Evolutionary conservation across 2,888 invertebrate species (phyloP).

Genomic region (Parochlus steinenii): DNA sequence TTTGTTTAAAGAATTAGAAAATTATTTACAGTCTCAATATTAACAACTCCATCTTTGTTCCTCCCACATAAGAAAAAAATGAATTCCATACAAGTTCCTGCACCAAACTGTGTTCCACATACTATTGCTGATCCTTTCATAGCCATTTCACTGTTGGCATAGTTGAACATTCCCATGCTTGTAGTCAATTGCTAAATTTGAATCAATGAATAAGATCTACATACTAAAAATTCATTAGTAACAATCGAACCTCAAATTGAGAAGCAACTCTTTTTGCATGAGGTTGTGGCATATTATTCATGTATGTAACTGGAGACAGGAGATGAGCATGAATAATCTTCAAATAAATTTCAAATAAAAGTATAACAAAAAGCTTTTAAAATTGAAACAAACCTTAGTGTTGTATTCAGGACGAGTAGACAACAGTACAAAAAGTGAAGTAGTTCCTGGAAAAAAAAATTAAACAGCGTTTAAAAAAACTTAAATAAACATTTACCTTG

Average conservation of each 20-base stretch:
- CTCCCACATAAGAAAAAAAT: too few species aligned
- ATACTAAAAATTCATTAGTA: neutral
- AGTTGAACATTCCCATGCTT: too few species aligned
- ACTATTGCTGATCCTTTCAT: too few species aligned
- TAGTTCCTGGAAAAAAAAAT: constrained; percentile 46
- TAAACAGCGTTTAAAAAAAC: neutral
- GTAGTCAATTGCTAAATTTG: too few species aligned
- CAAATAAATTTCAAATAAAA: too few species aligned
- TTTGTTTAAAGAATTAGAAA: too few species aligned
- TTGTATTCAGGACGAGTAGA: constrained; percentile 44
- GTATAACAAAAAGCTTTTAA: too few species aligned
- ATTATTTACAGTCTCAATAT: too few species aligned
- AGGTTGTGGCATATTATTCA: constrained; percentile 5
- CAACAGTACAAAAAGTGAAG: constrained; percentile 47
- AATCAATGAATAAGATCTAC: neutral
- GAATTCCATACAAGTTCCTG: too few species aligned
- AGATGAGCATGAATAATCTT: constrained; percentile 10
- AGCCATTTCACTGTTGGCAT: too few species aligned
- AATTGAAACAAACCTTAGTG: constrained; percentile 37
- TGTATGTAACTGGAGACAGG: constrained; percentile 1
- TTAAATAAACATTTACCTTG: constrained; percentile 1
- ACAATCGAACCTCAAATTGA: neutral
- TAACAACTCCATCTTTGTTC: too few species aligned
- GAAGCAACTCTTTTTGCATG: neutral
- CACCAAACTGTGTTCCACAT: too few species aligned